Base-by-base conservation (phyloP, 2,888 invertebrate species). In the Platerodrilus igneus region DNA sequence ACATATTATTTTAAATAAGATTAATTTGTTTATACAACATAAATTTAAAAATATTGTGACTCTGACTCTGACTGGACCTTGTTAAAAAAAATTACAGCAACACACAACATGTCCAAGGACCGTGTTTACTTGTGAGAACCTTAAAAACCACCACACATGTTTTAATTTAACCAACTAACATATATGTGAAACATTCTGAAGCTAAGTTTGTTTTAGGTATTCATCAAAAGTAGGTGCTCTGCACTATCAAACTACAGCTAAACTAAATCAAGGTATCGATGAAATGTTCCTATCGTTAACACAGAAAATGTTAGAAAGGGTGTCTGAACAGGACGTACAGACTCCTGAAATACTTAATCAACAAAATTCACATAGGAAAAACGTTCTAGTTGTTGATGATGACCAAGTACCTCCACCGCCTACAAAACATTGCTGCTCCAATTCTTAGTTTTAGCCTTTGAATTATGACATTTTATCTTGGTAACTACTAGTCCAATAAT, bases 241-340 rank as follows among this genome's bases (percentile, higher is more conserved):
- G 57, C 94, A 95, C 69, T 90, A 83, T 67, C 85, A 89, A 63
- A 92, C 94, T 18, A 95, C 95, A 17, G 96, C 96, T 0, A 96
- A 96, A 70, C 68, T 82, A 41, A 93, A 93, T 65, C 79, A 84
- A 65, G 93, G 93, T 17, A 86, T 95, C 3, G 90, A 93, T 63
- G 92, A 95, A 45, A 74, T 95, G 61, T 95, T 95, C 65, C 67
- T 92, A 29, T 83, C 87, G 50, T 69, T 96, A 41, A 86, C 89
- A 20, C 77, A 79, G 59, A 78, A 81, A 55, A 86, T 91, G 83
- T 77, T 88, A 37, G 61, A 66, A 36, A 59, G 57, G 41, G 57
- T 55, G 18, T 58, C 58, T 26, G 61, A 63, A 41, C 62, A 64
- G 43, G 63, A 62, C 39, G 51, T 52, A 2, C 55, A 60, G 36